These are phyloP conservation scores for Empis livida DNA, from an alignment of 2,888 invertebrate genomes.

Conservation along the genomic window DNA sequence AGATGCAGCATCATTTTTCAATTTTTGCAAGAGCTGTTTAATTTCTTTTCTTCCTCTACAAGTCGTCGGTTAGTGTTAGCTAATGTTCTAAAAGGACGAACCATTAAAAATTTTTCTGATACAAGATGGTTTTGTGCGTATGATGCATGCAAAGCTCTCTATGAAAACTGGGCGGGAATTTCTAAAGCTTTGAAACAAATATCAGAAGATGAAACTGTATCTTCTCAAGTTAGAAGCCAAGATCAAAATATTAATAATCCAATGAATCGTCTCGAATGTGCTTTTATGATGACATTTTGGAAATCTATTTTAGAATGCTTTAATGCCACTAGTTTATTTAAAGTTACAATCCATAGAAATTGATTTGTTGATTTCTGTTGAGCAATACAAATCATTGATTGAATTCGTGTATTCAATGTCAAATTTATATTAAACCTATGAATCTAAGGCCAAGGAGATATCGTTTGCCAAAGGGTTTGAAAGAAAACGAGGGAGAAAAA, in stretches of 20 bases:
- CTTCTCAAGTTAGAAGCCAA: background rate
- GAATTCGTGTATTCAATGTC: background rate
- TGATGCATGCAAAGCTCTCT: background rate
- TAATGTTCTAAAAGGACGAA: background rate
- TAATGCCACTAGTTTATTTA: too few relatives aligned
- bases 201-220: background rate
- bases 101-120: background rate
- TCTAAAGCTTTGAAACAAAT: background rate
- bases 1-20: background rate
- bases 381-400: background rate
- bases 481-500: too few relatives aligned
- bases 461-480: background rate
- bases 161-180: background rate
- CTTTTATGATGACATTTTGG: background rate
- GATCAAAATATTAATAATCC: background rate
- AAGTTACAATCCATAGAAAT: too few relatives aligned
- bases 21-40: background rate
- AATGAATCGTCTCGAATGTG: background rate
- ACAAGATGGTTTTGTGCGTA: background rate
- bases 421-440: background rate
- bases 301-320: background rate
- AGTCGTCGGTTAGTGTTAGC: background rate
- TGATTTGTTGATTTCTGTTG: too few relatives aligned
- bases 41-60: background rate
- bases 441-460: background rate